phyloP scores from a whole-genome alignment of 2,797 vertebrate species.

The Champsocephalus gunnari region DNA sequence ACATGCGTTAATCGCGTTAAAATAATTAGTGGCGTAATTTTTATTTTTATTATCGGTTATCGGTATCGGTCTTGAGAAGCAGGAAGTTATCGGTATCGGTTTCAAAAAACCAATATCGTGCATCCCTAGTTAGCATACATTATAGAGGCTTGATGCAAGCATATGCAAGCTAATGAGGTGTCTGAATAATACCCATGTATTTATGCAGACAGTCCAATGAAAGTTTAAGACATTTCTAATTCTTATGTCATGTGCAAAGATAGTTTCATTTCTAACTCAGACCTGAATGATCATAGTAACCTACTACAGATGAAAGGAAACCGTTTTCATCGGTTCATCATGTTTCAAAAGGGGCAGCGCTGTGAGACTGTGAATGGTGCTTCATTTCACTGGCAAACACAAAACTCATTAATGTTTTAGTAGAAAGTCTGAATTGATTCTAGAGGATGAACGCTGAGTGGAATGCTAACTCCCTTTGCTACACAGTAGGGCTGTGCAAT shows the following conservation, averaged over 20 bases:
- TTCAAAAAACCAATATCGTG: no score
- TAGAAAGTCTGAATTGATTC: slow-evolving; percentile 47
- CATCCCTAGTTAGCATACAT: no score
- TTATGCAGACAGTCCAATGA: not conserved
- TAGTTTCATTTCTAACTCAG: not conserved
- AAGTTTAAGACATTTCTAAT: no score
- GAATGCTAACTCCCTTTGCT: slow-evolving; percentile 37
- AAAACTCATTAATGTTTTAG: slow-evolving; percentile 64
- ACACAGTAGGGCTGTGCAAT: not conserved
- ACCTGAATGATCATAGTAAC: not conserved
- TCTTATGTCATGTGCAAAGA: not conserved
- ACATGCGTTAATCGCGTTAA: no score
- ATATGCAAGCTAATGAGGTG: no score
- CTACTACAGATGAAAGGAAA: slow-evolving; percentile 3
- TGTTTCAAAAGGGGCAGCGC: slow-evolving; percentile 18
- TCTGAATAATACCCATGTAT: not conserved
- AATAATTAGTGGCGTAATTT: no score
- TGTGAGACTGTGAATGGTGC: slow-evolving; percentile 36
- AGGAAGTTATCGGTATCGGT: no score
- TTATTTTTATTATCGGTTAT: no score
- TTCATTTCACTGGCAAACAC: slow-evolving; percentile 59
- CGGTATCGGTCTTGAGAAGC: no score
- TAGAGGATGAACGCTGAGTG: slow-evolving; percentile 37
- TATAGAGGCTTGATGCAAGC: no score
- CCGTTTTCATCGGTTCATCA: slow-evolving; percentile 11